These are phyloP conservation scores for Megalurothrips usitatus DNA, from an alignment of 2,888 invertebrate species.

Conservation along the genomic window DNA sequence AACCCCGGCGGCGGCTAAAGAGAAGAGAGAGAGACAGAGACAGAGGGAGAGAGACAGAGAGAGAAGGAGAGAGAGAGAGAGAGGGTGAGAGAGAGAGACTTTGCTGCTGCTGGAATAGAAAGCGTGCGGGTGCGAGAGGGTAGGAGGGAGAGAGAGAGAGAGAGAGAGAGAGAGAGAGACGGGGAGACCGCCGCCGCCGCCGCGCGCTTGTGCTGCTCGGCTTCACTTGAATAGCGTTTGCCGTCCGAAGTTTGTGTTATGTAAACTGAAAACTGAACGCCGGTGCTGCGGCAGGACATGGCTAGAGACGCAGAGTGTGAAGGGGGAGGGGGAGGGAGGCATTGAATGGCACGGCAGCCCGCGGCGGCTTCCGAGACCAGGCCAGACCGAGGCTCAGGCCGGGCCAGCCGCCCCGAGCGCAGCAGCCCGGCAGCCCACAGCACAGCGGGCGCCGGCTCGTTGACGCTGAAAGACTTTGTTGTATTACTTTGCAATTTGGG, in stretches of 20 bases:
- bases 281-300: neutral
- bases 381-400: too few relatives aligned
- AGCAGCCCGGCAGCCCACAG: too few relatives aligned
- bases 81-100: neutral
- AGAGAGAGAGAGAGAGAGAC: neutral
- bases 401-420: too few relatives aligned
- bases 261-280: slow-evolving; percentile 22
- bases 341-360: neutral
- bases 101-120: neutral
- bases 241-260: slow-evolving; percentile 24
- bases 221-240: slow-evolving; percentile 16
- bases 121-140: neutral
- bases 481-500: slow-evolving; percentile 25
- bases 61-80: neutral
- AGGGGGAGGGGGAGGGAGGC: neutral
- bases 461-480: slow-evolving; percentile 23
- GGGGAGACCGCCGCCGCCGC: neutral
- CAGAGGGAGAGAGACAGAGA: neutral
- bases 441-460: neutral
- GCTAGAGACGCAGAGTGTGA: neutral
- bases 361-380: too few relatives aligned
- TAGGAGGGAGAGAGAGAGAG: neutral
- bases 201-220: slow-evolving; percentile 20
- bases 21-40: neutral
- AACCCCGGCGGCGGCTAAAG: neutral